phyloP scores from a whole-genome alignment of 2,113 vertebrate genomes.

The Sinosuthora webbiana region DNA sequence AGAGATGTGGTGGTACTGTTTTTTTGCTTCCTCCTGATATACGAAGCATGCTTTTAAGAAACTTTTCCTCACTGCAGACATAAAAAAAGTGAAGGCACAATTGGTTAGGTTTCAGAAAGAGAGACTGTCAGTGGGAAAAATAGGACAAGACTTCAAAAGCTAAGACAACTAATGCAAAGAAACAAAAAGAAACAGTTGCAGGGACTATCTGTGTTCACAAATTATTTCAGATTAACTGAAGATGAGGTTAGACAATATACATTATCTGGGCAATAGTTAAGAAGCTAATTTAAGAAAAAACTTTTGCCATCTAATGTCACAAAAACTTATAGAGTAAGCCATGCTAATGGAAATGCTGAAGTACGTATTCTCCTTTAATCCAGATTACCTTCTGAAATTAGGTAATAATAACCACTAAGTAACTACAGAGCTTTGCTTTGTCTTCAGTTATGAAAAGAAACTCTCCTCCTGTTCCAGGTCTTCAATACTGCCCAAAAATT shows the following conservation, averaged over 20 bases:
- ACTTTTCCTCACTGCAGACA: neutral
- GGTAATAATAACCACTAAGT: neutral
- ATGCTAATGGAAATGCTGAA: neutral
- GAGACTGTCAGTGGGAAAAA: neutral
- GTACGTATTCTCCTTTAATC: neutral
- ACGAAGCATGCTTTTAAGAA: neutral
- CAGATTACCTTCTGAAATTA: neutral
- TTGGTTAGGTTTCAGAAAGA: neutral
- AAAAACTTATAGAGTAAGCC: neutral
- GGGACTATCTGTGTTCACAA: neutral
- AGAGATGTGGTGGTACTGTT: neutral
- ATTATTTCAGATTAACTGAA: neutral
- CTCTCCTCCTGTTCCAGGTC: neutral
- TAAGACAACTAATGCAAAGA: neutral
- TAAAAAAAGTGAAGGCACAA: neutral
- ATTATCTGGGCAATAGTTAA: neutral
- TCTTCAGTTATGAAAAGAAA: neutral
- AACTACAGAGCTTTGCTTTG: neutral
- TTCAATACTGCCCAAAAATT: neutral
- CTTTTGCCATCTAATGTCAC: neutral
- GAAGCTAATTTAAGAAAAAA: neutral
- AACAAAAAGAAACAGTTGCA: neutral
- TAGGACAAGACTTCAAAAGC: neutral
- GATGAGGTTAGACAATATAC: rapidly evolving
- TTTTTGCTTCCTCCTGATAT: neutral